Conservation (phyloP, 1,140 invertebrate species). For the Cataglyphis hispanica region DNA sequence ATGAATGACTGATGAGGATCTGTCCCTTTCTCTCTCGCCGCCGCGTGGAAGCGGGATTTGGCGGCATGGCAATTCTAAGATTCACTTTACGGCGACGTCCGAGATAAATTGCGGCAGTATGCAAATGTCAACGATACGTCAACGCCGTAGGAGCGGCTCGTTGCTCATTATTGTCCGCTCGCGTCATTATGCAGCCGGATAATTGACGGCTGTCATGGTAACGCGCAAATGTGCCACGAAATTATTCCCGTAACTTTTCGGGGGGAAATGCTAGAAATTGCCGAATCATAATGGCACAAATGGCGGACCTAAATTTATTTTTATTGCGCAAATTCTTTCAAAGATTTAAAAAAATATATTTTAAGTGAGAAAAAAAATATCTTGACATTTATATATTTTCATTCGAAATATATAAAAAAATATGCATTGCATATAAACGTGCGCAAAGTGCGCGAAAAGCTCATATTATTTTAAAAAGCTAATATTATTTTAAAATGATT, state of each 20-base stretch:
- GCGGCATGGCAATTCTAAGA: constrained; percentile 68
- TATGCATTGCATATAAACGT: neutral
- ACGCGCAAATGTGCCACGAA: constrained; percentile 27
- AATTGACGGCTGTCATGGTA: constrained; percentile 53
- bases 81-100: constrained; percentile 75
- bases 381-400: constrained; percentile 5
- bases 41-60: neutral
- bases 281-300: neutral
- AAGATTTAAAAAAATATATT: constrained; percentile 21
- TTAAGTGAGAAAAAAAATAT: constrained; percentile 6
- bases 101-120: constrained; percentile 78
- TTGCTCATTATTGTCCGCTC: constrained; percentile 44
- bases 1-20: constrained; percentile 77
- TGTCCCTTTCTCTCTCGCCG: neutral
- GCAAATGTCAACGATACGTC: constrained; percentile 77
- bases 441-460: neutral
- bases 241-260: constrained; percentile 36
- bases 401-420: neutral
- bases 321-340: neutral
- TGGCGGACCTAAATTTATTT: neutral
- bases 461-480: neutral
- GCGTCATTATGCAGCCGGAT: constrained; percentile 46
- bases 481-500: constrained; percentile 1
- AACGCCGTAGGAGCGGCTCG: constrained; percentile 51
- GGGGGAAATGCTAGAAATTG: constrained; percentile 14